These are phyloP conservation scores for Aricia agestis DNA, from an alignment of 1,140 invertebrate genomes.

Conservation along the genomic window DNA sequence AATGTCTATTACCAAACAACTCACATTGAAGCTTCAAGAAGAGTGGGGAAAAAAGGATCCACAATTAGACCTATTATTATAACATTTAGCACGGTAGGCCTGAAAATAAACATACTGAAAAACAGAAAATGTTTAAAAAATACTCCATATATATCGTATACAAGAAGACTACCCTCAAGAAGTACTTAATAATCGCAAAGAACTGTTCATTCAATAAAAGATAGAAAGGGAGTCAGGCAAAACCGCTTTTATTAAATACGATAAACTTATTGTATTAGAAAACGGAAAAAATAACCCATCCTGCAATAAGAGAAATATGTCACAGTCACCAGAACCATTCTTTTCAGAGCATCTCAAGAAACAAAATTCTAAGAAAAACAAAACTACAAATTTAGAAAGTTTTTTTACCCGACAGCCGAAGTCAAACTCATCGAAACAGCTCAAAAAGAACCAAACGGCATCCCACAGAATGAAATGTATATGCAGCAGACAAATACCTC, in stretches of 20 bases:
- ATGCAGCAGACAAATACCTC: no score
- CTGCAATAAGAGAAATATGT: no score
- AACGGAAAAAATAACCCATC: no score
- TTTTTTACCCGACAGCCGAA: no score
- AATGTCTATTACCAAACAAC: background rate
- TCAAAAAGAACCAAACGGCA: no score
- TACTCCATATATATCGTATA: slow-evolving; percentile 11
- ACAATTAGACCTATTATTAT: slow-evolving; percentile 15
- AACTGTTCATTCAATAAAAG: background rate
- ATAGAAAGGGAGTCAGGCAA: background rate
- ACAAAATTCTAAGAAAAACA: no score
- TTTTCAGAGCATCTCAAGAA: no score
- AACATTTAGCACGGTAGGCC: slow-evolving; percentile 15
- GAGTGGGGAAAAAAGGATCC: slow-evolving; percentile 13
- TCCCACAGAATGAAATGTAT: no score
- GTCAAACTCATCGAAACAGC: no score
- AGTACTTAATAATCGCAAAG: slow-evolving; percentile 16
- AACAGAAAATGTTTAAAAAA: slow-evolving; percentile 12
- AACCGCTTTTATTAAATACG: background rate
- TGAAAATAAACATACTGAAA: slow-evolving; percentile 19
- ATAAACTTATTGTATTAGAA: background rate
- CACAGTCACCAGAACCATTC: no score
- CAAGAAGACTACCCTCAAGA: slow-evolving; percentile 22
- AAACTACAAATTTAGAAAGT: no score
- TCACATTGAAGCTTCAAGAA: slow-evolving; percentile 9